Evolutionary conservation across 2,113 vertebrate species (phyloP).

Genomic region (Caloenas nicobarica): DNA sequence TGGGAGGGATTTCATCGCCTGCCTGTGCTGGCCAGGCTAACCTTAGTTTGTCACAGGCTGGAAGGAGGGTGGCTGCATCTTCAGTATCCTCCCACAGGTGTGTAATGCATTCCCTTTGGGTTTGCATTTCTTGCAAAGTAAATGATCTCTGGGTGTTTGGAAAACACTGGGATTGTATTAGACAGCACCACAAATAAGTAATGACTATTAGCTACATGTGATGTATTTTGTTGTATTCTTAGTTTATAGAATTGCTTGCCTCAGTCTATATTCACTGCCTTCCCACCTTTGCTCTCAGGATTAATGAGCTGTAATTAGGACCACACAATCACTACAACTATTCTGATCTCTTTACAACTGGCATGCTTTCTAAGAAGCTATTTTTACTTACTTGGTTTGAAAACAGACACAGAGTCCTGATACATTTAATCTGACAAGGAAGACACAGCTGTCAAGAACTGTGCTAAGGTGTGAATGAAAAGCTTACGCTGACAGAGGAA

Average conservation of each 20-base stretch:
- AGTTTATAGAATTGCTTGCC: not conserved
- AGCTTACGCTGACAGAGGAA: slow-evolving; percentile 66
- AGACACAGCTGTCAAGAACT: slow-evolving; percentile 64
- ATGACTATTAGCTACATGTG: rapidly evolving
- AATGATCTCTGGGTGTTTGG: not conserved
- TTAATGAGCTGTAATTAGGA: not conserved
- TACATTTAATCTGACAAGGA: slow-evolving; percentile 70
- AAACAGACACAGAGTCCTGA: slow-evolving; percentile 34
- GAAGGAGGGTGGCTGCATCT: not conserved
- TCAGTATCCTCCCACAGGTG: not conserved
- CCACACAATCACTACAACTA: not conserved
- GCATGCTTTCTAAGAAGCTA: not conserved
- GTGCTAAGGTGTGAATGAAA: slow-evolving; percentile 71
- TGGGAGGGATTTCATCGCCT: not conserved
- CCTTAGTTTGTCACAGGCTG: not conserved
- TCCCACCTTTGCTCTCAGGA: not conserved
- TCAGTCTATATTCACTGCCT: not conserved
- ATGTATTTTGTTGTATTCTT: not conserved
- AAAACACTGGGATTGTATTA: not conserved
- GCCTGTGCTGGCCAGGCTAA: rapidly evolving
- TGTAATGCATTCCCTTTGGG: not conserved
- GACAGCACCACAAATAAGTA: not conserved
- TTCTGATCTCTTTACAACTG: not conserved
- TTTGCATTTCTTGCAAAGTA: not conserved
- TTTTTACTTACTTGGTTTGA: slow-evolving; percentile 12